These are phyloP conservation scores for Chloroclysta siterata DNA, from an alignment of 2,888 invertebrate species.

Conservation along the genomic window DNA sequence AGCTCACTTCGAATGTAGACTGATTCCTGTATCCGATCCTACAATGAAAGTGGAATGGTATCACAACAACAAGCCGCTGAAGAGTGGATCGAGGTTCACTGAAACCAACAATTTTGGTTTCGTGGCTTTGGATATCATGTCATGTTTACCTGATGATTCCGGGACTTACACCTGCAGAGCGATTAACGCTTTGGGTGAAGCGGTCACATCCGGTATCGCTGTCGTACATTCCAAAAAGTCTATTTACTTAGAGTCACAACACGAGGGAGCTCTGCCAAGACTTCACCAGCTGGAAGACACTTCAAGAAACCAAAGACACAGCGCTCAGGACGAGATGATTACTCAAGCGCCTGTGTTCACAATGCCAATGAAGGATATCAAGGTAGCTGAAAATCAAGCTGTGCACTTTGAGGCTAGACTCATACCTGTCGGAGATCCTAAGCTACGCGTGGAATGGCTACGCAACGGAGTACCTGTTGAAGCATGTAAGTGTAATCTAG, in stretches of 20 bases:
- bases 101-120: conserved; percentile 99
- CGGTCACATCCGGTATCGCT: conserved; percentile 95
- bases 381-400: conserved; percentile 95
- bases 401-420: conserved; percentile 97
- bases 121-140: conserved; percentile 97
- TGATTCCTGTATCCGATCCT: conserved; percentile 97
- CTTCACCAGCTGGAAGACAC: conserved; percentile 93
- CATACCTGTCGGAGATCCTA: conserved; percentile 97
- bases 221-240: conserved; percentile 93
- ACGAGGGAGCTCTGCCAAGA: conserved; percentile 92
- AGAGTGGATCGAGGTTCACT: conserved; percentile 97
- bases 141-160: conserved; percentile 97
- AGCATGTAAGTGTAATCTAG: conserved; percentile 88
- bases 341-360: conserved; percentile 97
- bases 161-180: conserved; percentile 98
- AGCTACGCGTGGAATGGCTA: conserved; percentile 96
- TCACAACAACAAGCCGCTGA: conserved; percentile 94
- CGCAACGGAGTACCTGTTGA: conserved; percentile 95
- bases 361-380: conserved; percentile 93
- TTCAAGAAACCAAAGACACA: conserved; percentile 89
- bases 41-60: conserved; percentile 98
- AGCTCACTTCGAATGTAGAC: conserved; percentile 96
- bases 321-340: conserved; percentile 90
- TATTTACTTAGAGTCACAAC: conserved; percentile 94
- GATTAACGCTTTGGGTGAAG: conserved; percentile 95